phyloP scores from a whole-genome alignment of 2,888 invertebrate genomes.

The Mythimna albipuncta region DNA sequence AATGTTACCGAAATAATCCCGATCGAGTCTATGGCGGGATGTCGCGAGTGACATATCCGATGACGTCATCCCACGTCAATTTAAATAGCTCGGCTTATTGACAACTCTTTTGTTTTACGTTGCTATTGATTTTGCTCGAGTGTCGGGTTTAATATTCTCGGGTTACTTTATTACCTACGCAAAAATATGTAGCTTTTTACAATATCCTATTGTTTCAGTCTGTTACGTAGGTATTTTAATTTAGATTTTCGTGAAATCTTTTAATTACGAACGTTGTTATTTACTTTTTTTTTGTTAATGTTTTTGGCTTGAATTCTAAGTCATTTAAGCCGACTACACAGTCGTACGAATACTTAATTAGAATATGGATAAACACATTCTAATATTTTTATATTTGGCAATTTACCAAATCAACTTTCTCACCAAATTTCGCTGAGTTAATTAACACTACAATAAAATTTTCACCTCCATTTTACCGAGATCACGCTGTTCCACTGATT shows the following conservation, averaged over 20 bases:
- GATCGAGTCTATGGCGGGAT: constrained; percentile 59
- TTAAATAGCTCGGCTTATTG: constrained; percentile 47
- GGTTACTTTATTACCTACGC: constrained; percentile 13
- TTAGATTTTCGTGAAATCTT: background rate
- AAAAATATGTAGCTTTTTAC: background rate
- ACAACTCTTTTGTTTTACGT: constrained; percentile 48
- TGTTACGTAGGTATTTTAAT: background rate
- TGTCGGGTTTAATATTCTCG: background rate
- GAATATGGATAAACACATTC: too few relatives aligned
- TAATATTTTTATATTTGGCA: too few relatives aligned
- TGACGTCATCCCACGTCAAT: constrained; percentile 48
- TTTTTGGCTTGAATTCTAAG: too few relatives aligned
- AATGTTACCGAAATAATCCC: constrained; percentile 65
- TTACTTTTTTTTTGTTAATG: background rate
- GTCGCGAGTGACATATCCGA: constrained; percentile 54
- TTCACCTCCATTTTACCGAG: too few relatives aligned
- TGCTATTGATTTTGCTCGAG: constrained; percentile 18
- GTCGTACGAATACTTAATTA: too few relatives aligned
- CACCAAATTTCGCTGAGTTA: too few relatives aligned
- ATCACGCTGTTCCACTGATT: too few relatives aligned
- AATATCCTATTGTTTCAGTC: constrained; percentile 3
- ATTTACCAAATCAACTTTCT: too few relatives aligned
- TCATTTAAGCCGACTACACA: too few relatives aligned
- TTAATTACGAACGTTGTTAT: background rate
- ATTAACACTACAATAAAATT: too few relatives aligned